Percentiles rank a stretch among this genome's conserved stretches.
Conservation (phyloP, 2,113 vertebrate genomes). For the Trematocara marginatum region DNA sequence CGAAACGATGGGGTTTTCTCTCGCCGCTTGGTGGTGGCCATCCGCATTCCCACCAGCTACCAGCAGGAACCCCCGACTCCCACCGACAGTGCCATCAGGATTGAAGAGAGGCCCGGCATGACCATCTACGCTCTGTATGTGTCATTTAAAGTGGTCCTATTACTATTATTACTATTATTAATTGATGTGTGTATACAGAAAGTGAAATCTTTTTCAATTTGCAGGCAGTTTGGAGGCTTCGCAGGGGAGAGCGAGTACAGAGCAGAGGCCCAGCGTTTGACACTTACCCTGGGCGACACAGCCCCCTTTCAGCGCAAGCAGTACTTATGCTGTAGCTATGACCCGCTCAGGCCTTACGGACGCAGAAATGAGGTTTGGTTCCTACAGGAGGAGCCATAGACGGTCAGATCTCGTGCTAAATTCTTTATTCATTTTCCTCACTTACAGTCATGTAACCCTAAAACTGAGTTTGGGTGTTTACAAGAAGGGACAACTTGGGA, state of each 20-base stretch:
- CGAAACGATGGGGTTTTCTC: slow-evolving; percentile 79
- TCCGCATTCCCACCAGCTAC: slow-evolving; percentile 79
- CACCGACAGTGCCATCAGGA: slow-evolving; percentile 71
- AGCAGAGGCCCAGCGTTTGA: slow-evolving; percentile 77
- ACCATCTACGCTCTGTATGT: slow-evolving; percentile 85
- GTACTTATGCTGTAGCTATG: slow-evolving; percentile 86
- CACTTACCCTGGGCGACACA: slow-evolving; percentile 76
- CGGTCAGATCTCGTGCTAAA: background rate
- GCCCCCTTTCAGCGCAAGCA: slow-evolving; percentile 77
- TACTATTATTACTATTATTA: background rate
- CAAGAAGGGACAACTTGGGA: background rate
- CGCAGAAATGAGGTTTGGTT: slow-evolving; percentile 91
- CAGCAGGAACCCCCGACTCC: slow-evolving; percentile 78
- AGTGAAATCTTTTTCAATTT: background rate
- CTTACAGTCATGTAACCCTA: background rate
- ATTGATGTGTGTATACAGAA: background rate
- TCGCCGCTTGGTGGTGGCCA: slow-evolving; percentile 79
- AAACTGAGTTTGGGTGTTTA: background rate
- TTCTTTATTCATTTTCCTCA: background rate
- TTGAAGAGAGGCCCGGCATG: slow-evolving; percentile 82
- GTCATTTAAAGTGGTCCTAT: background rate
- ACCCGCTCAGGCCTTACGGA: slow-evolving; percentile 86
- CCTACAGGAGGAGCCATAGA: slow-evolving; percentile 76
- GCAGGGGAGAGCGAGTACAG: slow-evolving; percentile 83
- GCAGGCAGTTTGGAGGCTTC: slow-evolving; percentile 88